Evolutionary conservation across 2,113 vertebrate species (phyloP).

Genomic region (Anolis carolinensis): DNA sequence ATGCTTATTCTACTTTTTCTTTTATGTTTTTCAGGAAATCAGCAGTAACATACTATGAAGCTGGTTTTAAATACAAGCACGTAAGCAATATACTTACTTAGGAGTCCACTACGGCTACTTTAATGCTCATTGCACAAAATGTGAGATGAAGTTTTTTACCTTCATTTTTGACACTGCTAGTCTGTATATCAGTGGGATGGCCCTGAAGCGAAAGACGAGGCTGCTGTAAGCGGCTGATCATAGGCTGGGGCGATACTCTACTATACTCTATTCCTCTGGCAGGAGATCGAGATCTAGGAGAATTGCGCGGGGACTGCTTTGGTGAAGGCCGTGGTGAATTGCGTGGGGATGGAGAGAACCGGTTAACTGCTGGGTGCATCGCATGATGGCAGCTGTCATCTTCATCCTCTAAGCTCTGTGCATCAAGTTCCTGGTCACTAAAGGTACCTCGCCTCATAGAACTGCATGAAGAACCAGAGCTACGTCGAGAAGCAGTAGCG

Average conservation of each 20-base stretch:
- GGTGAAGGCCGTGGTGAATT: slow-evolving; percentile 93
- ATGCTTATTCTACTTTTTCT: slow-evolving; percentile 26
- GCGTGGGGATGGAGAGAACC: slow-evolving; percentile 94
- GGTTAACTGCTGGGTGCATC: slow-evolving; percentile 85
- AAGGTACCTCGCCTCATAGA: slow-evolving; percentile 91
- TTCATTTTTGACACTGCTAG: slow-evolving; percentile 93
- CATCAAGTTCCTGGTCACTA: slow-evolving; percentile 97
- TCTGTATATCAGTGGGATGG: slow-evolving; percentile 89
- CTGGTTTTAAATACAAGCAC: background rate
- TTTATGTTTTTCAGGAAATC: slow-evolving; percentile 24
- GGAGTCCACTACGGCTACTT: background rate
- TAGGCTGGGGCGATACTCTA: slow-evolving; percentile 90
- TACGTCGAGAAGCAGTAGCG: slow-evolving; percentile 91
- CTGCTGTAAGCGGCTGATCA: slow-evolving; percentile 94
- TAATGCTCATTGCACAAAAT: background rate
- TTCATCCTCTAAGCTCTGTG: slow-evolving; percentile 96
- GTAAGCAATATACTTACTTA: background rate
- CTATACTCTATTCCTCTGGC: slow-evolving; percentile 91
- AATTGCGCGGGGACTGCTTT: slow-evolving; percentile 88
- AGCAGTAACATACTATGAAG: background rate
- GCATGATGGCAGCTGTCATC: slow-evolving; percentile 89
- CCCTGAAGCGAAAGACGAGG: slow-evolving; percentile 95
- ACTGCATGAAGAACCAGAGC: slow-evolving; percentile 97
- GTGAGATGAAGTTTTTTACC: slow-evolving; percentile 74
- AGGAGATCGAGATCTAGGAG: slow-evolving; percentile 93